A percentile compares a stretch with the other conserved stretches of the same genome.
Evolutionary conservation across 2,888 invertebrate species (phyloP).

Genomic region (Idaea aversata): DNA sequence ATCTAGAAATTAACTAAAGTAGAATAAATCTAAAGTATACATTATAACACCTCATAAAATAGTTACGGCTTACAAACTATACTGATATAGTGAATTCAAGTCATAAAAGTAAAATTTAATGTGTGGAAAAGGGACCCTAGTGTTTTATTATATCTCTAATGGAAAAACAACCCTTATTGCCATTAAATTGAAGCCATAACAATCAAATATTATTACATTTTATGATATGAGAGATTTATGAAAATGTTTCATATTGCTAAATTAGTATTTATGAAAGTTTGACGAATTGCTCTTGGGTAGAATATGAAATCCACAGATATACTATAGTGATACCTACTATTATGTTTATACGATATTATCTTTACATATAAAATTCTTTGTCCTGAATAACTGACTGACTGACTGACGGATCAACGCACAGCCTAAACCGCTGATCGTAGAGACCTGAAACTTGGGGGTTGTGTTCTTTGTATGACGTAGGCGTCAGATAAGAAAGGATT

Average conservation of each 20-base stretch:
- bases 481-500: too few relatives aligned
- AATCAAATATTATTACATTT: conserved; percentile 14
- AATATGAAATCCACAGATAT: conserved; percentile 19
- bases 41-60: not conserved
- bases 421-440: too few relatives aligned
- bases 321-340: not conserved
- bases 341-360: too few relatives aligned
- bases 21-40: not conserved
- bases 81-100: conserved; percentile 7
- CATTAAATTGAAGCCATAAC: conserved; percentile 29
- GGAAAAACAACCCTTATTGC: conserved; percentile 21
- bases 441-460: too few relatives aligned
- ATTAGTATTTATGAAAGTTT: conserved; percentile 3
- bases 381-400: too few relatives aligned
- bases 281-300: not conserved
- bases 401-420: too few relatives aligned
- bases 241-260: not conserved
- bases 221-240: not conserved
- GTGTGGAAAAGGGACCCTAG: conserved; percentile 8
- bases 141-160: conserved; percentile 37
- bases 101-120: conserved; percentile 1
- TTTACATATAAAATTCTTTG: too few relatives aligned
- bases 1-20: too few relatives aligned
- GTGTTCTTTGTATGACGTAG: too few relatives aligned
- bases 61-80: not conserved